A percentile compares a stretch with the other conserved stretches of the same genome.
phyloP scores from a whole-genome alignment of 1,140 invertebrate genomes.

The Pseudomyrmex sp. region DNA sequence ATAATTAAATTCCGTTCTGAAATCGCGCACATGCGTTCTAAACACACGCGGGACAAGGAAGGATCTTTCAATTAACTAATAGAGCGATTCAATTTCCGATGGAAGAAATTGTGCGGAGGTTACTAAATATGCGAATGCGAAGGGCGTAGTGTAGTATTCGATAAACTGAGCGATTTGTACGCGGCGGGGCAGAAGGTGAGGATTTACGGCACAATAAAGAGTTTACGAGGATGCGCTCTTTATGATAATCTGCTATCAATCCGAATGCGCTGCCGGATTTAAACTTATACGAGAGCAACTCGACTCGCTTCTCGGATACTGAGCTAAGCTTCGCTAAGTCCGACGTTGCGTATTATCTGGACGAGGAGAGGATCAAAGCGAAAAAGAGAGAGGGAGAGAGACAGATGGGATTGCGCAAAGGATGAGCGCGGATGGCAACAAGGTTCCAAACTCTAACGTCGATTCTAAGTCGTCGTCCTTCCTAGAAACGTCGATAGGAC shows the following conservation, averaged over 20 bases:
- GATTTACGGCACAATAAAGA: slow-evolving; percentile 18
- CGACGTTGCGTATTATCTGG: slow-evolving; percentile 23
- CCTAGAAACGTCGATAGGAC: not conserved
- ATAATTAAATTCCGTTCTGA: not conserved
- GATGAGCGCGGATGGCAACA: not conserved
- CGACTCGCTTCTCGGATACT: not conserved
- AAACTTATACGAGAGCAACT: slow-evolving; percentile 38
- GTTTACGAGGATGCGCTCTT: slow-evolving; percentile 33
- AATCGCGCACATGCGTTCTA: not conserved
- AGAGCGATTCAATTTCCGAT: slow-evolving; percentile 14
- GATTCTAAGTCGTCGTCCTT: slow-evolving; percentile 14
- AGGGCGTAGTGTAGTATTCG: not conserved
- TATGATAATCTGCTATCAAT: slow-evolving; percentile 55
- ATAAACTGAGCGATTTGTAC: slow-evolving; percentile 6
- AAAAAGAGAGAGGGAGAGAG: not conserved
- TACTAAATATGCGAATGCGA: not conserved
- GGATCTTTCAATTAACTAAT: not conserved
- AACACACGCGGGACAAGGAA: not conserved
- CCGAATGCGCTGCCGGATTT: not conserved
- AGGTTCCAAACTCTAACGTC: slow-evolving; percentile 32
- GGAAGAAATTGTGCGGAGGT: not conserved
- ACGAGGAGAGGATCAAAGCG: not conserved
- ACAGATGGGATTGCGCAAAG: slow-evolving; percentile 11
- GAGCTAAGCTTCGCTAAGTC: slow-evolving; percentile 56
- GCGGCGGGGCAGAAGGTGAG: not conserved